Percentiles rank a stretch among this genome's conserved stretches.
These are phyloP conservation scores for Corvus hawaiiensis DNA, from an alignment of 2,113 vertebrate species.

Conservation along the genomic window DNA sequence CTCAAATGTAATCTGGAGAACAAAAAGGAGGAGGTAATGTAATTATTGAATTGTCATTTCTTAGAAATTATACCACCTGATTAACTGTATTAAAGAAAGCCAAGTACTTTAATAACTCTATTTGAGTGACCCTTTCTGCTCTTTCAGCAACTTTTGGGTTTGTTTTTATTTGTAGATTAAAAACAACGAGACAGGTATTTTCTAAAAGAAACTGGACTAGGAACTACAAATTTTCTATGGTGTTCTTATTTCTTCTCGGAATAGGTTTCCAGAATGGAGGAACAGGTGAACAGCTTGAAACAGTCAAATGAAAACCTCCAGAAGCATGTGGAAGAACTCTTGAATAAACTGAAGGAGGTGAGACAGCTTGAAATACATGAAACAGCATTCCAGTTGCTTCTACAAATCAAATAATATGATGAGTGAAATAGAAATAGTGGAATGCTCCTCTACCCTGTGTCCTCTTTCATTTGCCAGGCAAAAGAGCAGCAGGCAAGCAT, in stretches of 20 bases:
- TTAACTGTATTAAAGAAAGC: not conserved
- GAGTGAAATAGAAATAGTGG: not conserved
- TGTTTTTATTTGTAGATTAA: not conserved
- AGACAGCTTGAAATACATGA: not conserved
- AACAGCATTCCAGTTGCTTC: not conserved
- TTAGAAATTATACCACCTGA: not conserved
- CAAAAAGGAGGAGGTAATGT: slow-evolving; percentile 88
- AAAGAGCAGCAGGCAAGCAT: slow-evolving; percentile 86
- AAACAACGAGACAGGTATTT: not conserved
- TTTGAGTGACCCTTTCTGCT: not conserved
- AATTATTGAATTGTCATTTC: not conserved
- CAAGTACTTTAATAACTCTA: not conserved
- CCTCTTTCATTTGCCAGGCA: slow-evolving; percentile 65
- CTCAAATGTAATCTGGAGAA: slow-evolving; percentile 89
- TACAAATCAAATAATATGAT: not conserved
- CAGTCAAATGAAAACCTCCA: slow-evolving; percentile 86
- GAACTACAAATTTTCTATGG: not conserved
- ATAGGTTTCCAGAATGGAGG: slow-evolving; percentile 85
- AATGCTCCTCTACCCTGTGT: not conserved
- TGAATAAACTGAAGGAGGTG: slow-evolving; percentile 90
- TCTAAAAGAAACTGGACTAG: not conserved
- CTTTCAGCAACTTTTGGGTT: not conserved
- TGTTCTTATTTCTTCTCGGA: not conserved
- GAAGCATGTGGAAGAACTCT: slow-evolving; percentile 87
- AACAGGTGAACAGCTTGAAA: slow-evolving; percentile 86